Percentiles rank a stretch among this genome's conserved stretches.
These are phyloP conservation scores for Meganola albula DNA, from an alignment of 2,888 invertebrate genomes.

Conservation along the genomic window DNA sequence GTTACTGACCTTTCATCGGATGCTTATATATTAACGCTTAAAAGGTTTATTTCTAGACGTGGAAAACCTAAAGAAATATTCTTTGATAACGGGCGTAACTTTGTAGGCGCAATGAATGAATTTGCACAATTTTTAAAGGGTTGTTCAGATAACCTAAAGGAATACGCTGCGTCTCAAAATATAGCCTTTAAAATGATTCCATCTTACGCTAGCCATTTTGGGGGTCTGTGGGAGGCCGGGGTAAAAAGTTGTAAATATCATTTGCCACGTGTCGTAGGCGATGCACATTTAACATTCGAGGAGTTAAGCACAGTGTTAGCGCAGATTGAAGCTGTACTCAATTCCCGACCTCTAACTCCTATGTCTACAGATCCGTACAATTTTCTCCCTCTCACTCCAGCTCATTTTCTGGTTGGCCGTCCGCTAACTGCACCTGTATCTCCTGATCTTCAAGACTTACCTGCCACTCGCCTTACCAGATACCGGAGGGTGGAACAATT, in stretches of 20 bases:
- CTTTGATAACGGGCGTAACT: conserved; percentile 3
- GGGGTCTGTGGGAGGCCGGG: no score
- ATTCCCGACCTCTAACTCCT: not conserved
- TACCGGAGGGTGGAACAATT: not conserved
- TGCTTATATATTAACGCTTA: conserved; percentile 5
- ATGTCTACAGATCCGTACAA: not conserved
- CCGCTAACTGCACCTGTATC: not conserved
- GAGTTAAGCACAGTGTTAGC: conserved; percentile 6
- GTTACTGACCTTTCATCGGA: conserved; percentile 5
- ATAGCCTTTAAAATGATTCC: not conserved
- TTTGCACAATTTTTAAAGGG: not conserved
- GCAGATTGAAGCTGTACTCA: conserved; percentile 7
- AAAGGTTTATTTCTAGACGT: conserved; percentile 6
- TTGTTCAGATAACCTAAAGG: not conserved
- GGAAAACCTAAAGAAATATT: conserved; percentile 6
- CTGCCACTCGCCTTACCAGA: not conserved
- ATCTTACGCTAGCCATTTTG: not conserved
- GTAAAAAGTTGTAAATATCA: not conserved
- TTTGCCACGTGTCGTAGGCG: not conserved
- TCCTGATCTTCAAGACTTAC: not conserved
- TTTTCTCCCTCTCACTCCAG: not conserved
- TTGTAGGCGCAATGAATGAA: conserved; percentile 1
- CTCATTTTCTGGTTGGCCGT: no score
- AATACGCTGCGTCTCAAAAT: not conserved
- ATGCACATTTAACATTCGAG: not conserved